Evolutionary conservation across 2,888 invertebrate species (phyloP), one percentile per base, ranked within the genome.

Genomic region (Congeria kusceri): DNA sequence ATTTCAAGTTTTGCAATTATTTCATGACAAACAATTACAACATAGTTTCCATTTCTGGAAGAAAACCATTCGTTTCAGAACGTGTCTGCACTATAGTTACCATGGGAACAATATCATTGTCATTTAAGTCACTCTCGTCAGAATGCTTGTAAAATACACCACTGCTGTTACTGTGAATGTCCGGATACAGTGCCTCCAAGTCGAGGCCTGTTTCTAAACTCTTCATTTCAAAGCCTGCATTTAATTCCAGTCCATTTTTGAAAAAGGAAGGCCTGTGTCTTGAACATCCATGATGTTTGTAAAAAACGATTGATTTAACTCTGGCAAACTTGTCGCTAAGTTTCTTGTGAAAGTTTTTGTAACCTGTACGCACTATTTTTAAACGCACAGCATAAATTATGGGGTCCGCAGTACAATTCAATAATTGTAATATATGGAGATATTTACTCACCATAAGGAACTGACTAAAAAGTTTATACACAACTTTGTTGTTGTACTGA

Each of bases 381-480:
- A 90, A 74, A 15, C 90, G 80, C 5, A 89, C 83, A 20, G 89
- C 89, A 70, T 90, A 90, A 28, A 90, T 86, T 15, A 90, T 84
- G 0, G 90, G 90, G 49, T 90, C 90, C 46, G 84, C 80, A 29
- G 89, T 72, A 15, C 86, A 85, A 71, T 90, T 90, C n/a, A 86
- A 71, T 3, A 88, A 59, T 11, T 87, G 75, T 18, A 89, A 69
- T 13, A 85, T 83, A 62, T 88, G 87, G n/a, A 90, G 76, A 53
- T 88, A 88, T 53, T 89, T 84, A 63, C 87, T 87, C 0, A 84
- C 79, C 23, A 83, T 49, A 11, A 87, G 53, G 28, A 87, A 76
- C 5, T 76, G 72, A n/a, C 59, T 63, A 20, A 85, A 84, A 9
- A 81, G 68, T 29, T 83, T 66, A 23, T 77, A 66, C 11, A 88